Evolutionary conservation across 2,888 invertebrate species (phyloP).

Genomic region (Limnephilus auricula): DNA sequence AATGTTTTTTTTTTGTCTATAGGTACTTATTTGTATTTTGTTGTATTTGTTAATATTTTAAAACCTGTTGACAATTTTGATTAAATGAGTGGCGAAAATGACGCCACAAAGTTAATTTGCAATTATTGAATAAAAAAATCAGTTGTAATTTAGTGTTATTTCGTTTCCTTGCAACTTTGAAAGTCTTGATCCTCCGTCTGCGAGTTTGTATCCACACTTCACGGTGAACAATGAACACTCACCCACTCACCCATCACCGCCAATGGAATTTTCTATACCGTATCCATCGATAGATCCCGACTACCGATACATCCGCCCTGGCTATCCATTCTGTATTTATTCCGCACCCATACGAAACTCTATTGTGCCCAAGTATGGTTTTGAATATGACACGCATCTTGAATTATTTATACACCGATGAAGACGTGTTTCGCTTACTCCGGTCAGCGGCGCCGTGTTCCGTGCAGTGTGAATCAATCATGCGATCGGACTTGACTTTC

Average conservation of each 20-base stretch:
- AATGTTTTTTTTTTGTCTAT: too few species aligned
- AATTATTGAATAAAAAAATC: not conserved
- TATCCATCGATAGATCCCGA: not conserved
- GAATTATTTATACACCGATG: slow-evolving; percentile 59
- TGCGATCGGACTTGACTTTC: slow-evolving; percentile 3
- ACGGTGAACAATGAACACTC: not conserved
- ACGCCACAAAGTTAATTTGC: too few species aligned
- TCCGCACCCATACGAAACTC: slow-evolving; percentile 5
- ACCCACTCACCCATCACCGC: not conserved
- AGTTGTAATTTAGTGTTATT: not conserved
- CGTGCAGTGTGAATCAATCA: slow-evolving; percentile 10
- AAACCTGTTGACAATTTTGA: too few species aligned
- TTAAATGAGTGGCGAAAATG: too few species aligned
- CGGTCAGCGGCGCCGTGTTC: not conserved
- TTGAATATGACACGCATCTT: slow-evolving; percentile 57
- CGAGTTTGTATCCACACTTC: not conserved
- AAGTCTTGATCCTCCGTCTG: not conserved
- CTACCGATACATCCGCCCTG: slow-evolving; percentile 7
- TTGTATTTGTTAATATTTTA: too few species aligned
- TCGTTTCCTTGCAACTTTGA: not conserved
- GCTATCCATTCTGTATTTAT: not conserved
- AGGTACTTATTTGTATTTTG: too few species aligned
- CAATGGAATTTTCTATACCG: not conserved
- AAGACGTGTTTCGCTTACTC: slow-evolving; percentile 29
- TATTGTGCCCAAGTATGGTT: slow-evolving; percentile 41